Base-by-base conservation (phyloP, 2,113 vertebrate genomes). In the Catagonus wagneri region DNA sequence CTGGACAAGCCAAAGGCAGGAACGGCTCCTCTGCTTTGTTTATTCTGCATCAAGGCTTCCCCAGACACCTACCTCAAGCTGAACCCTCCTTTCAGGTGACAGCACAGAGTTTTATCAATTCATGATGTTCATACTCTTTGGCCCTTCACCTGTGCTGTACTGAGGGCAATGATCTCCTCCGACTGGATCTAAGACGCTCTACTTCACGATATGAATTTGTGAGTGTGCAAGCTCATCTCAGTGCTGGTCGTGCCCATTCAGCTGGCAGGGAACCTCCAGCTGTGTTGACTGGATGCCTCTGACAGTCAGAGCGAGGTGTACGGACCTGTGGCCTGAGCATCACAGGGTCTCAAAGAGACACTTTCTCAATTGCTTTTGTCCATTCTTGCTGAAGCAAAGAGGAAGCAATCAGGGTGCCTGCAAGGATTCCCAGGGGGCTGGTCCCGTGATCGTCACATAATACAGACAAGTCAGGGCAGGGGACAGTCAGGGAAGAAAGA, bases 381-480 rank as follows among this genome's bases (percentile, higher is more conserved):
- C 58, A 9, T 54, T 79, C 65, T 65, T 92, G 8, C 52, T 17
- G 19, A 68, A 91, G 90, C 63, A 72, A 85, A 80, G 79, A 36
- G 65, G 44, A 60, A 72, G 15, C 25, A 56, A 32, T 17, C 39
- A 13, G 29, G 65, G 16, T 11, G 61, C 34, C 32, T 36, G 27
- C 34, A 63, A 50, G 56, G 56, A 65, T 16, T 68, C 75, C 60
- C 39, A 7, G 0, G 39, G 36, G 36, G 17, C 72, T 13, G 29
- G 34, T 34, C 39, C 81, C 4, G 0, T 25, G 88, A 76, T 80
- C 50, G 84, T 63, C 84, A 39, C 50, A 54, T 81, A 71, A 61
- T 34, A 75, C 56, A 25, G 95, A 81, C 93, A 86, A 93, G 94
- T 83, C 54, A 1, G 29, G 87, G 71, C 96, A 71, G 14, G n/a